phyloP scores from a whole-genome alignment of 2,888 invertebrate species.

The Pimpla rufipes region DNA sequence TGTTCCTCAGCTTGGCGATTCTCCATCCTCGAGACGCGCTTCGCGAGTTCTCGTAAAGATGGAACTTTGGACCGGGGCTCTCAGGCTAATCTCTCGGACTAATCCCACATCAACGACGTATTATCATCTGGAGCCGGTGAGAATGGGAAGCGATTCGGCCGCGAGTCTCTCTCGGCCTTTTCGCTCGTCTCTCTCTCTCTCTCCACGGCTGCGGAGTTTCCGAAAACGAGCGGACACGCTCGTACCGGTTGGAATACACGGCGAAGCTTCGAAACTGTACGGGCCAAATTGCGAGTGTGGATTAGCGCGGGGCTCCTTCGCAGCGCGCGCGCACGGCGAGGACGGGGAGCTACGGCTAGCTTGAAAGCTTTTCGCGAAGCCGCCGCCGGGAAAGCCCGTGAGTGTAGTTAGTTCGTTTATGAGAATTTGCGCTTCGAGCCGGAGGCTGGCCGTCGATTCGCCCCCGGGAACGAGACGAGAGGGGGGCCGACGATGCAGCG shows the following conservation, averaged over 20 bases:
- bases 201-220: constrained; percentile 45
- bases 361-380: constrained; percentile 63
- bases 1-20: constrained; percentile 37
- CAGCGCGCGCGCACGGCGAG: constrained; percentile 14
- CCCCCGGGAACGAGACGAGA: constrained; percentile 58
- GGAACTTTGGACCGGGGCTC: constrained; percentile 52
- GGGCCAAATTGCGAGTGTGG: constrained; percentile 69
- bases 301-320: constrained; percentile 62
- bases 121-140: constrained; percentile 60
- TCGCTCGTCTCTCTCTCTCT: constrained; percentile 34
- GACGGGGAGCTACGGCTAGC: constrained; percentile 33
- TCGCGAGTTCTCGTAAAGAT: constrained; percentile 50
- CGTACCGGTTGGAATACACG: constrained; percentile 59
- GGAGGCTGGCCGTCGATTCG: constrained; percentile 66
- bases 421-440: constrained; percentile 67
- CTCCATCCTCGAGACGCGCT: constrained; percentile 11
- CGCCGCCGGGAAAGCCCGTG: constrained; percentile 56
- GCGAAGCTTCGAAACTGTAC: constrained; percentile 60
- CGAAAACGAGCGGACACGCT: constrained; percentile 65
- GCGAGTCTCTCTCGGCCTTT: constrained; percentile 50
- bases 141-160: constrained; percentile 62
- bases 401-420: constrained; percentile 80
- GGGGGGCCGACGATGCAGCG: constrained; percentile 27
- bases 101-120: constrained; percentile 66
- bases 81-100: constrained; percentile 58